Evolutionary conservation across 2,797 vertebrate genomes (phyloP), one percentile per base, ranked within the genome.

Genomic region (Trachurus trachurus): DNA sequence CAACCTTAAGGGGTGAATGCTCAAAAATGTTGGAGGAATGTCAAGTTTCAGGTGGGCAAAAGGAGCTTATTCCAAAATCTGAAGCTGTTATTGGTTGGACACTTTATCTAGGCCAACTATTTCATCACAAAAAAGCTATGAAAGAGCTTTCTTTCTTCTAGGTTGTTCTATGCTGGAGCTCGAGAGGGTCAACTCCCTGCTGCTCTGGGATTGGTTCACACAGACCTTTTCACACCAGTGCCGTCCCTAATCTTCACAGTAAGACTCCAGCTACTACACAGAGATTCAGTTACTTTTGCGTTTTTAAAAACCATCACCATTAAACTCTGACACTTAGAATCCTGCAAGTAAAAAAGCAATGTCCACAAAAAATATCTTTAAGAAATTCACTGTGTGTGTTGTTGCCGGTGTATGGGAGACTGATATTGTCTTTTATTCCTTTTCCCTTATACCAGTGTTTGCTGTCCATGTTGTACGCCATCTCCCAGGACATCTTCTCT

Each of bases 231-330:
- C 83, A 95, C 95, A 70, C 95, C 95, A 0, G 95, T 95, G 53
- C 95, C 94, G 0, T 95, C 94, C 47, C 94, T 95, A 69, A 92
- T 95, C 81, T 95, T 95, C 88, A 95, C 95, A 15, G 95, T 95
- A 89, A 94, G 95, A 79, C 31, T 29, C 34, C 26, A 47, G 31
- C 40, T 40, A 5, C 19, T 37, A 34, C 5, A 67, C 13, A 39
- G 39, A 21, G 12, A 54, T 40, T 69, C 7, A 4, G 15, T 42
- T 60, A 21, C 19, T 34, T 49, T 59, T 47, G 2, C 52, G n/a
- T 44, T 45, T 45, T 17, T 45, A 16, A 8, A 37, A 65, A 22
- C n/a, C 2, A 29, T 40, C 31, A 58, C 19, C 2, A 7, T 45
- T 26, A 11, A 3, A 45, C 34, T 37, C 34, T 37, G 34, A 37